Percentiles rank a stretch among this genome's conserved stretches.
phyloP scores from a whole-genome alignment of 2,113 vertebrate species.

The Ardeotis arabs region DNA sequence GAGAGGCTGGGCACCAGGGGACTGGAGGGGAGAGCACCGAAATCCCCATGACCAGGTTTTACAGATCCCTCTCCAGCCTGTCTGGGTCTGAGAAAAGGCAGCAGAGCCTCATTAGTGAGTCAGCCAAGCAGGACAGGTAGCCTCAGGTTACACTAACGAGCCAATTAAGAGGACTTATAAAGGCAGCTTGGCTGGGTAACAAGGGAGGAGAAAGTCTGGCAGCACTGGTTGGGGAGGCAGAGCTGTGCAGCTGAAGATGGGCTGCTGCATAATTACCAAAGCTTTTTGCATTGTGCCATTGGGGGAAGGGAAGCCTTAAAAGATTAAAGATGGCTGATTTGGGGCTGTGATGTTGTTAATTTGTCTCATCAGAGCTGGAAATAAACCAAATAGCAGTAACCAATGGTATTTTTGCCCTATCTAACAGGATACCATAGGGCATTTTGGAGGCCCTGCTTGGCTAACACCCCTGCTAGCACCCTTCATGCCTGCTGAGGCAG shows the following conservation, averaged over 20 bases:
- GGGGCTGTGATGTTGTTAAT: neutral
- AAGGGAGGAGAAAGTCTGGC: neutral
- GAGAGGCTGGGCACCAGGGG: neutral
- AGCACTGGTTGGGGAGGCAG: neutral
- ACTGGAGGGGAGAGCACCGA: neutral
- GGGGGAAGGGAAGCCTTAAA: neutral
- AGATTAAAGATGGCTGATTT: neutral
- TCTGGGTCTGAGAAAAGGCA: slow-evolving; percentile 21
- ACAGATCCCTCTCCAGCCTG: slow-evolving; percentile 1
- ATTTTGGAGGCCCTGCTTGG: neutral
- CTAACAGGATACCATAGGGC: neutral
- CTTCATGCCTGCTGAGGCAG: neutral
- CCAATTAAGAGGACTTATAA: slow-evolving; percentile 27
- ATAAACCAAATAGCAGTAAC: neutral
- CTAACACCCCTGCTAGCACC: neutral
- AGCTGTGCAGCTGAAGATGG: neutral
- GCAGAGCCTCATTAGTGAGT: slow-evolving; percentile 26
- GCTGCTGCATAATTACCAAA: slow-evolving; percentile 1
- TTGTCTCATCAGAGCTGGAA: neutral
- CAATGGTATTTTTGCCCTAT: neutral
- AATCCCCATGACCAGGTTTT: neutral
- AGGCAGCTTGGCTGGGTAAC: slow-evolving; percentile 10
- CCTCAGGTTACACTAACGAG: slow-evolving; percentile 49
- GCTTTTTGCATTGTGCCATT: neutral
- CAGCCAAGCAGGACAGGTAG: slow-evolving; percentile 63